Evolutionary conservation across 2,797 vertebrate species (phyloP).

Genomic region (Micrastur ruficollis): DNA sequence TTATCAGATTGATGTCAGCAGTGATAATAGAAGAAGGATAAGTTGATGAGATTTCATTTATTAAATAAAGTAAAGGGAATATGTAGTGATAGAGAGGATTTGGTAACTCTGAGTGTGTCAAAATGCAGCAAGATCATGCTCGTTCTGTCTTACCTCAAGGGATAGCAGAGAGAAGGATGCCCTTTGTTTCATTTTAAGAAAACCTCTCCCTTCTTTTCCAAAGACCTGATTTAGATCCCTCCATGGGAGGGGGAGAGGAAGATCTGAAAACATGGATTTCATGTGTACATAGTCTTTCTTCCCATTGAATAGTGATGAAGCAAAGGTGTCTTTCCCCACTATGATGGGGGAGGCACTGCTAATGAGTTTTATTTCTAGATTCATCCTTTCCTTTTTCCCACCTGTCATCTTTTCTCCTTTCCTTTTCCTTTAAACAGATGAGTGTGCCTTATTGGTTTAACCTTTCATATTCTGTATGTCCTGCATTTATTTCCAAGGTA

Average conservation of each 20-base stretch:
- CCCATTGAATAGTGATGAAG: background rate
- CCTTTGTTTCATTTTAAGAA: conserved; percentile 5
- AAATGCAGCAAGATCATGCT: background rate
- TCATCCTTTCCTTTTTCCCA: background rate
- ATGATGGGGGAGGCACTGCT: background rate
- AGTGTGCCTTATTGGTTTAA: background rate
- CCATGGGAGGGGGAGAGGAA: background rate
- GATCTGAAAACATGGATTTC: background rate
- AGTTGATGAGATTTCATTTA: conserved; percentile 80
- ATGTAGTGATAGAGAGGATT: conserved; percentile 38
- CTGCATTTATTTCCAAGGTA: background rate
- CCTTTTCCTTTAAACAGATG: background rate
- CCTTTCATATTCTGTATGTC: background rate
- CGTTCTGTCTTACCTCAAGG: background rate
- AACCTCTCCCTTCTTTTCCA: background rate
- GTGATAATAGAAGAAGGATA: conserved; percentile 79
- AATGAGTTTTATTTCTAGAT: background rate
- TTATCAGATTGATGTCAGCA: conserved; percentile 81
- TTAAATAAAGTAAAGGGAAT: conserved; percentile 73
- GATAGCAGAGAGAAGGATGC: background rate
- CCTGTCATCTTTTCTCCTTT: background rate
- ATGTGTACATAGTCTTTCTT: background rate
- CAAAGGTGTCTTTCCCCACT: background rate
- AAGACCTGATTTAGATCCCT: background rate
- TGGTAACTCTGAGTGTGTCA: conserved; percentile 23